Evolutionary conservation across 2,888 invertebrate genomes (phyloP).

Genomic region (Mycalesis mineus): DNA sequence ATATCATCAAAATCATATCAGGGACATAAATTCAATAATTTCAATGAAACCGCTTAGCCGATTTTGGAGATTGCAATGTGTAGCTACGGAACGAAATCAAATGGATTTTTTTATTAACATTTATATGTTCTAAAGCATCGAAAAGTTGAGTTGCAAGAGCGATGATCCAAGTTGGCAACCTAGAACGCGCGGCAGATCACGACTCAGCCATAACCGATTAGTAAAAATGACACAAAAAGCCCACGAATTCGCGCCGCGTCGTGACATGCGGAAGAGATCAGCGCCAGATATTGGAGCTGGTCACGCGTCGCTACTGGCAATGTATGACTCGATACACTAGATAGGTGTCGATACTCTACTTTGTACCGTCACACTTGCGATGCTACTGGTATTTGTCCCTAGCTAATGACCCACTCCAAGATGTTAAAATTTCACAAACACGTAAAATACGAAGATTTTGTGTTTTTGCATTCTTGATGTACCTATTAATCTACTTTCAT

Average conservation of each 20-base stretch:
- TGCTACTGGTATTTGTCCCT: no score
- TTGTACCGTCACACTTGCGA: no score
- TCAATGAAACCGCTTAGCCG: no score
- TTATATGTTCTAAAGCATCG: neutral
- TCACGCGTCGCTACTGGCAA: conserved; percentile 42
- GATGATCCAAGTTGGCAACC: neutral
- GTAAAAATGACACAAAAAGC: conserved; percentile 13
- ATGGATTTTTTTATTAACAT: neutral
- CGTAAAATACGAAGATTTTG: no score
- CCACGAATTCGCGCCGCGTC: conserved; percentile 27
- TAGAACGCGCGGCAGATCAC: neutral
- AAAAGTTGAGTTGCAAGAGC: neutral
- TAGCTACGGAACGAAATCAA: no score
- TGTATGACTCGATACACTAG: neutral
- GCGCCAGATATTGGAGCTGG: conserved; percentile 46
- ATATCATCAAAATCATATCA: no score
- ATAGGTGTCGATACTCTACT: neutral
- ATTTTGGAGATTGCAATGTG: no score
- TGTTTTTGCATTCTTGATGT: no score
- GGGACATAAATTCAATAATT: no score
- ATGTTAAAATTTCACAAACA: no score
- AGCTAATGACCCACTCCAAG: no score
- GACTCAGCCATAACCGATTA: conserved; percentile 10
- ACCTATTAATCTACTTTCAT: no score
- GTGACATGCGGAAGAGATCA: conserved; percentile 57